phyloP scores from a whole-genome alignment of 2,797 vertebrate species.

The Sebastes trivittatus region DNA sequence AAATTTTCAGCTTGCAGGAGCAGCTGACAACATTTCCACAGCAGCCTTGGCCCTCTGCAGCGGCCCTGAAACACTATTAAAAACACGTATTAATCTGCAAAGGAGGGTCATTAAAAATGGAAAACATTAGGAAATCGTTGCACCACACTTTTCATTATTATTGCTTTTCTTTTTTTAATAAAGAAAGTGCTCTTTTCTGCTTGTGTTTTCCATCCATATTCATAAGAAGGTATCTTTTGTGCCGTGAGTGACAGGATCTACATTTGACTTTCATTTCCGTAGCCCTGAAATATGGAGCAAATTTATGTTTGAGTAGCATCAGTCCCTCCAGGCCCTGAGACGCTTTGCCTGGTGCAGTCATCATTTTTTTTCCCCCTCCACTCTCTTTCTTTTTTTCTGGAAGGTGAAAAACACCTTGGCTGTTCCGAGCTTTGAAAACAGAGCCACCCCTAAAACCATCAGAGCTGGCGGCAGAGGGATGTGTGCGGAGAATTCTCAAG shows the following conservation, averaged over 20 bases:
- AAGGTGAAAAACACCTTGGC: slow-evolving; percentile 75
- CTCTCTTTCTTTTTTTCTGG: slow-evolving; percentile 27
- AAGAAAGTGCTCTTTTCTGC: slow-evolving; percentile 1
- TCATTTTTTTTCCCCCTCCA: slow-evolving; percentile 8
- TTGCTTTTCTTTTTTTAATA: slow-evolving; percentile 6
- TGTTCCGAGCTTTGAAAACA: slow-evolving; percentile 72
- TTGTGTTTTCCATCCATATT: slow-evolving; percentile 30
- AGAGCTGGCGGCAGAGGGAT: slow-evolving; percentile 60
- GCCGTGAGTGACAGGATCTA: slow-evolving; percentile 45
- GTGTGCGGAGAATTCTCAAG: slow-evolving; percentile 76
- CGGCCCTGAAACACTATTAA: slow-evolving; percentile 33
- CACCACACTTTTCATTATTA: slow-evolving; percentile 17
- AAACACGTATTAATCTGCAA: slow-evolving; percentile 32
- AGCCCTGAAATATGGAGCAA: slow-evolving; percentile 51
- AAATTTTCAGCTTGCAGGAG: slow-evolving; percentile 34
- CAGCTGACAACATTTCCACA: slow-evolving; percentile 39
- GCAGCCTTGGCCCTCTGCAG: slow-evolving; percentile 32
- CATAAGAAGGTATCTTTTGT: slow-evolving; percentile 15
- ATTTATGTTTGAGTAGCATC: slow-evolving; percentile 57
- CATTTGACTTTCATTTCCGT: slow-evolving; percentile 62
- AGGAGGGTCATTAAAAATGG: slow-evolving; percentile 38
- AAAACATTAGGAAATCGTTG: slow-evolving; percentile 21
- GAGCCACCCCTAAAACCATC: slow-evolving; percentile 73
- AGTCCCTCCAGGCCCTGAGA: slow-evolving; percentile 51
- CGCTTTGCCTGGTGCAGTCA: slow-evolving; percentile 51